Evolutionary conservation across 2,797 vertebrate species (phyloP).

Genomic region (Molossus molossus): DNA sequence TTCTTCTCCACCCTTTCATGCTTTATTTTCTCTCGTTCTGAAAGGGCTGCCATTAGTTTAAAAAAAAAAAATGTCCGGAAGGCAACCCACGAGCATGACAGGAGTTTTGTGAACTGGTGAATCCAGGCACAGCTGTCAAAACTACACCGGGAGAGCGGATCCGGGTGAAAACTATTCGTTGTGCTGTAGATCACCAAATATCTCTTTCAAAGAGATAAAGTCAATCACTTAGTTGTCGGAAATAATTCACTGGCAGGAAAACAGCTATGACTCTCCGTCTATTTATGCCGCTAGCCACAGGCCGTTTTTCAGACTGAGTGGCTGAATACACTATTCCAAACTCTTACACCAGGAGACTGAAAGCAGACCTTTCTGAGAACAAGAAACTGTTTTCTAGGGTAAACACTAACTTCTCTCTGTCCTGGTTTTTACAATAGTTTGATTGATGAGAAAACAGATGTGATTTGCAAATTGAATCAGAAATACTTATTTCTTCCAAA

Average conservation of each 20-base stretch:
- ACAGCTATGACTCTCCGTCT: background rate
- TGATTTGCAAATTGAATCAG: background rate
- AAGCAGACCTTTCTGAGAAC: background rate
- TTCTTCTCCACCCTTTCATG: background rate
- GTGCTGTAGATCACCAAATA: conserved; percentile 24
- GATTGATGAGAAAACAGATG: background rate
- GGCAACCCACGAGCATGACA: background rate
- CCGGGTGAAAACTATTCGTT: background rate
- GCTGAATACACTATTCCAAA: conserved; percentile 21
- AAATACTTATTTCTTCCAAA: background rate
- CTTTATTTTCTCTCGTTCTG: conserved; percentile 3
- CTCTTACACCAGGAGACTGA: background rate
- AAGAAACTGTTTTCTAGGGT: background rate
- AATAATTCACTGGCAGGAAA: conserved; percentile 57
- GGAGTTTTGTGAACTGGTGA: background rate
- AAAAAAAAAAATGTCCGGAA: background rate
- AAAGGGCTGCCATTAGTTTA: background rate
- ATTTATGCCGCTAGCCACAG: conserved; percentile 70
- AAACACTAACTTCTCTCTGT: background rate
- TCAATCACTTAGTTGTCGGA: conserved; percentile 31
- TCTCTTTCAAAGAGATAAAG: background rate
- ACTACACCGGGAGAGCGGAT: background rate
- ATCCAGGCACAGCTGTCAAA: conserved; percentile 68
- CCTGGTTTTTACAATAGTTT: background rate
- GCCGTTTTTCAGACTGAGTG: background rate